phyloP scores from a whole-genome alignment of 2,888 invertebrate species.

The Euphydryas editha region DNA sequence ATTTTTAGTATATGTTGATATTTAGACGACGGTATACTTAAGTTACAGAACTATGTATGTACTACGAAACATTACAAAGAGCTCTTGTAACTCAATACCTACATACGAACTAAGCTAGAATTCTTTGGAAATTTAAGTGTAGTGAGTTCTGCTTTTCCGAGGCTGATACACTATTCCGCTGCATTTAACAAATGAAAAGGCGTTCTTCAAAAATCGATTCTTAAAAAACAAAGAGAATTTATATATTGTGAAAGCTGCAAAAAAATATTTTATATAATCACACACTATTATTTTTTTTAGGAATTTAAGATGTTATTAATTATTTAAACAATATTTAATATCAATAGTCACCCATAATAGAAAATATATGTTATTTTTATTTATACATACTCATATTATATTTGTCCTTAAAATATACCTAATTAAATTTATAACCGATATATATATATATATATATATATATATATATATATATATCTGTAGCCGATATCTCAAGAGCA shows the following conservation, averaged over 20 bases:
- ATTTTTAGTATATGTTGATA: not conserved
- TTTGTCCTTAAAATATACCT: not conserved
- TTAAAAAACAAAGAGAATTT: constrained; percentile 27
- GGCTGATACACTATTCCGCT: constrained; percentile 48
- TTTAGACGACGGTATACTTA: not conserved
- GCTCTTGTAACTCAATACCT: constrained; percentile 21
- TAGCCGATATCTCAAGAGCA: constrained; percentile 11
- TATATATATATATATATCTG: no score
- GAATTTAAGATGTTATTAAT: no score
- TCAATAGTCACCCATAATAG: no score
- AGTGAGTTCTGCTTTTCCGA: constrained; percentile 40
- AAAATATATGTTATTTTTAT: no score
- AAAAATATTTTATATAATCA: not conserved
- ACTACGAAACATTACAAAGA: constrained; percentile 13
- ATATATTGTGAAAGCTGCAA: constrained; percentile 1
- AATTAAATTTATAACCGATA: no score
- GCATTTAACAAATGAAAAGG: constrained; percentile 52
- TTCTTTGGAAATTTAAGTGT: constrained; percentile 23
- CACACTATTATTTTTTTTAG: no score
- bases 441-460: no score
- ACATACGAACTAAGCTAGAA: constrained; percentile 10
- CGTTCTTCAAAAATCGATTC: constrained; percentile 23
- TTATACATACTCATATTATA: no score
- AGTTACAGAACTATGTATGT: constrained; percentile 1
- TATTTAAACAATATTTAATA: no score